A percentile compares a stretch with the other conserved stretches of the same genome.
phyloP scores from a whole-genome alignment of 2,888 invertebrate species.

The Tribolium freemani region DNA sequence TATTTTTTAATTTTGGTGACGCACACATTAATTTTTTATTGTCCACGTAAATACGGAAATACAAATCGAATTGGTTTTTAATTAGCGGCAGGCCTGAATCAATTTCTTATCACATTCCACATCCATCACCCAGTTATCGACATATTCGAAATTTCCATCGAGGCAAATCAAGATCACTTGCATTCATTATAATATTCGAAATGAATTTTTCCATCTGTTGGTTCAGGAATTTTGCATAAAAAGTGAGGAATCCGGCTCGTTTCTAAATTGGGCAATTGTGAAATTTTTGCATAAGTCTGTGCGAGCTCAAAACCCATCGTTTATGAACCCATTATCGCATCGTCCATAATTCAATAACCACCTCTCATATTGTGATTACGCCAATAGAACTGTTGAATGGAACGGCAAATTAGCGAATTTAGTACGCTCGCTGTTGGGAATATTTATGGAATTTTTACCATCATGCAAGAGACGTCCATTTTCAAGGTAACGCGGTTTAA shows the following conservation, averaged over 20 bases:
- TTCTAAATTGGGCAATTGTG: neutral
- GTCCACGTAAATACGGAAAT: no score
- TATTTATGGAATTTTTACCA: slow-evolving; percentile 26
- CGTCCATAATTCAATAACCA: slow-evolving; percentile 30
- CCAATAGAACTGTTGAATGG: slow-evolving; percentile 28
- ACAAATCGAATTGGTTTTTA: no score
- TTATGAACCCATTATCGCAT: slow-evolving; percentile 17
- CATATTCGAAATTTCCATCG: no score
- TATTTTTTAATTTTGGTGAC: no score
- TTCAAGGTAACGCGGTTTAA: slow-evolving; percentile 12
- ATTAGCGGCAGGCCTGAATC: no score
- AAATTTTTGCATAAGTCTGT: neutral
- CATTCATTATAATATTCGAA: no score
- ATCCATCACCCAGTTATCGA: no score
- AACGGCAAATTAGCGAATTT: slow-evolving; percentile 25
- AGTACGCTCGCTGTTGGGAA: slow-evolving; percentile 19
- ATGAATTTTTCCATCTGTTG: neutral
- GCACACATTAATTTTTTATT: no score
- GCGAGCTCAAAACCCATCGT: neutral
- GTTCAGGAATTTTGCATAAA: neutral
- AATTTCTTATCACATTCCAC: no score
- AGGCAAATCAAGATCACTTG: no score
- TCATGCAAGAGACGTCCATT: slow-evolving; percentile 7
- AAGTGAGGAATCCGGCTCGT: neutral
- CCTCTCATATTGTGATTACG: slow-evolving; percentile 19